These are phyloP conservation scores for Sebastes variabilis DNA, from an alignment of 2,797 vertebrate species.

Conservation along the genomic window DNA sequence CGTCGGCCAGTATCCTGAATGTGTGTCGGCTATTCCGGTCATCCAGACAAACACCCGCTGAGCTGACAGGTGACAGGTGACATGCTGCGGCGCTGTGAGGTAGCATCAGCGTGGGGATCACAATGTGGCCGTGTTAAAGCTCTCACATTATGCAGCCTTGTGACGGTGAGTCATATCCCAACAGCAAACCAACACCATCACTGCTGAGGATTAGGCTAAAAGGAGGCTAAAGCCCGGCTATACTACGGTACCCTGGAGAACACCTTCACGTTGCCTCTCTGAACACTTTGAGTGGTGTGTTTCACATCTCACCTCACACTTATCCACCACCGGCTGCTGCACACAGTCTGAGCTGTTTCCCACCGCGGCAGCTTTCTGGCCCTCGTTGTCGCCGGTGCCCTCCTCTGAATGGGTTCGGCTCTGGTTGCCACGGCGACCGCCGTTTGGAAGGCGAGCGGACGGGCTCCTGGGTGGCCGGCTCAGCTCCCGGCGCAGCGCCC, in stretches of 20 bases:
- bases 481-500: slow-evolving; percentile 89
- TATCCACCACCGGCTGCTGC: slow-evolving; percentile 94
- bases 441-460: slow-evolving; percentile 38
- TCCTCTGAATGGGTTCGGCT: slow-evolving; percentile 92
- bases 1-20: neutral
- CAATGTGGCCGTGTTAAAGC: slow-evolving; percentile 10
- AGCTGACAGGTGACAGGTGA: slow-evolving; percentile 15
- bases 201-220: slow-evolving; percentile 15
- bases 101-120: slow-evolving; percentile 15
- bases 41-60: neutral
- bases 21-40: neutral
- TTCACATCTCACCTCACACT: slow-evolving; percentile 90
- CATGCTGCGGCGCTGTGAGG: slow-evolving; percentile 3
- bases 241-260: neutral
- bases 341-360: slow-evolving; percentile 94
- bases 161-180: slow-evolving; percentile 5
- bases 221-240: neutral
- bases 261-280: neutral
- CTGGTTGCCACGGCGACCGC: slow-evolving; percentile 82
- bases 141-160: neutral
- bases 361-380: slow-evolving; percentile 84
- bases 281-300: neutral
- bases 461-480: slow-evolving; percentile 84
- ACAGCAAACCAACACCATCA: slow-evolving; percentile 7
- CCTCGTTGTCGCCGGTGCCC: slow-evolving; percentile 92